phyloP scores from a whole-genome alignment of 1,140 invertebrate species.

The Ceratosolen solmsi region DNA sequence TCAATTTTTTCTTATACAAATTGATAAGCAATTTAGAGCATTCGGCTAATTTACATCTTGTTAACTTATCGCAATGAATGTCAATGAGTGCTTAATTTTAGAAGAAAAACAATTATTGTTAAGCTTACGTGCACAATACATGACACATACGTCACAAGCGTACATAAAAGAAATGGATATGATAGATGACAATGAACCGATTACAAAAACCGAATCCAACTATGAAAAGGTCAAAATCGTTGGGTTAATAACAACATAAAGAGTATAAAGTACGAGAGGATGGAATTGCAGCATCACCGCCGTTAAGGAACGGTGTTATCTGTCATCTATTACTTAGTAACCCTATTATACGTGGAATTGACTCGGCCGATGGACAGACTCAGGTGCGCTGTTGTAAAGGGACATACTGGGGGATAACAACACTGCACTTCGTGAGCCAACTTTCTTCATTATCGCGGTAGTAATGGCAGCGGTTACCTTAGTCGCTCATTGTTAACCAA shows the following conservation, averaged over 20 bases:
- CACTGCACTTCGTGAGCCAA: background rate
- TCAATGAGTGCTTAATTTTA: background rate
- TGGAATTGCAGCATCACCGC: conserved; percentile 43
- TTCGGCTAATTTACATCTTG: no score
- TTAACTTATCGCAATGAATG: background rate
- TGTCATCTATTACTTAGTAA: conserved; percentile 53
- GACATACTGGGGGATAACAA: conserved; percentile 9
- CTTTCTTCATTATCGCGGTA: conserved; percentile 32
- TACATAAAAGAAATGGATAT: background rate
- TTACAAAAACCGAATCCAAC: conserved; percentile 4
- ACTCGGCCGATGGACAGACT: background rate
- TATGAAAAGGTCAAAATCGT: conserved; percentile 40
- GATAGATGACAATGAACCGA: background rate
- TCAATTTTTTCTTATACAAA: no score
- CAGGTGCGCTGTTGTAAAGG: conserved; percentile 35
- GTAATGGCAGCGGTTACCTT: background rate
- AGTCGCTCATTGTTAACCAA: background rate
- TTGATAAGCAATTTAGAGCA: no score
- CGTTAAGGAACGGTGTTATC: conserved; percentile 48
- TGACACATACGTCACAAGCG: background rate
- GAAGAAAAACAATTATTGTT: background rate
- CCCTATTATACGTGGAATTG: conserved; percentile 41
- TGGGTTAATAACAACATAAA: conserved; percentile 26
- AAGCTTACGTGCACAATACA: no score
- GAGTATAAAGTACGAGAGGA: conserved; percentile 12